These are phyloP conservation scores for Orientallactaga sibirica DNA, from an alignment of 2,797 vertebrate species.

Conservation along the genomic window DNA sequence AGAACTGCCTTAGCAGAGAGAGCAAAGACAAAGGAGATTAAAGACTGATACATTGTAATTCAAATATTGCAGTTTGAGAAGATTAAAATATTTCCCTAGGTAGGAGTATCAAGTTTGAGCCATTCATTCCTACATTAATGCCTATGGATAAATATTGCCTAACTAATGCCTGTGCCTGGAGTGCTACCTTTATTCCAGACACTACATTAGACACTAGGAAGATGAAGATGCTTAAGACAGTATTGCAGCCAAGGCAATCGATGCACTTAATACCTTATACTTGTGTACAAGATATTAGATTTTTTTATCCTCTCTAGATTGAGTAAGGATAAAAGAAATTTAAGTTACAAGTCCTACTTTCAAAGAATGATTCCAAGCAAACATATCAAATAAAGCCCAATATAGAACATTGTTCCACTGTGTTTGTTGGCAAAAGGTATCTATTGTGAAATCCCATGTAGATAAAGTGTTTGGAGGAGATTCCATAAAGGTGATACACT, in stretches of 20 bases:
- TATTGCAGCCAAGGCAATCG: neutral
- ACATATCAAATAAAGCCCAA: neutral
- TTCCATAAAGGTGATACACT: neutral
- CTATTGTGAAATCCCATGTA: neutral
- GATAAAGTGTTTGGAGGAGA: neutral
- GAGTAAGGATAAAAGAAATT: neutral
- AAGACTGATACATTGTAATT: slow-evolving; percentile 35
- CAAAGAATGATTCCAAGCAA: neutral
- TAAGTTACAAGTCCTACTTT: neutral
- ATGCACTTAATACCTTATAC: neutral
- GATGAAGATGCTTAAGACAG: neutral
- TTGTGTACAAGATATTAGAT: neutral
- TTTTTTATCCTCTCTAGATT: neutral
- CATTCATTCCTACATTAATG: neutral
- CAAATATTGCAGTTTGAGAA: slow-evolving; percentile 59
- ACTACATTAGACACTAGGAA: neutral
- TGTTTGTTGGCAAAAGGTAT: neutral
- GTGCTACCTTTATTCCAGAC: neutral
- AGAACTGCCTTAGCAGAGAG: neutral
- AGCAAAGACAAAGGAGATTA: slow-evolving; percentile 32
- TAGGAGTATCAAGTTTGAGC: neutral
- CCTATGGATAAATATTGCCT: neutral
- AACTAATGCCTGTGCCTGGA: no score
- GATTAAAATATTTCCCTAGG: slow-evolving; percentile 40
- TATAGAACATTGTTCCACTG: neutral